These are phyloP conservation scores for Stomatorhinus walkeri DNA, from an alignment of 2,797 vertebrate genomes.

Conservation along the genomic window DNA sequence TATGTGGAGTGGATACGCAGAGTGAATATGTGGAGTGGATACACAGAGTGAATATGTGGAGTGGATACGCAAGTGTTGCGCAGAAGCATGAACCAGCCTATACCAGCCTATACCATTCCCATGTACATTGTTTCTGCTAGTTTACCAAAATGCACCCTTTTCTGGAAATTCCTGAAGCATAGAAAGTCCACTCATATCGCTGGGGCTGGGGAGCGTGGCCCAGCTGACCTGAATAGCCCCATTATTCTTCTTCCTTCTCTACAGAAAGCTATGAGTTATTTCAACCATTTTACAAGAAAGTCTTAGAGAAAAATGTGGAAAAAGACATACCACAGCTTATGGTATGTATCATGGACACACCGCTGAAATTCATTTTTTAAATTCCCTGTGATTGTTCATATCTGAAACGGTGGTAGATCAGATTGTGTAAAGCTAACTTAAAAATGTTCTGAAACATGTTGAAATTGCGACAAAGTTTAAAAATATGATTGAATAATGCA, in stretches of 20 bases:
- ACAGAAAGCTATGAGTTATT: slow-evolving; percentile 68
- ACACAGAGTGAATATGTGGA: too few relatives aligned
- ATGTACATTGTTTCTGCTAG: background rate
- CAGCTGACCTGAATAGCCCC: background rate
- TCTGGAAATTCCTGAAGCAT: background rate
- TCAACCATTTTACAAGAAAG: slow-evolving; percentile 62
- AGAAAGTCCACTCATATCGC: background rate
- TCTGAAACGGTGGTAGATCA: background rate
- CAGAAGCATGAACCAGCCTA: background rate
- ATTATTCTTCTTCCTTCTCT: slow-evolving; percentile 13
- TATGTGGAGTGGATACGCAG: too few relatives aligned
- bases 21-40: too few relatives aligned
- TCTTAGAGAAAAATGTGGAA: slow-evolving; percentile 57
- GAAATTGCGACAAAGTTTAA: background rate
- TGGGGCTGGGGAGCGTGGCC: background rate
- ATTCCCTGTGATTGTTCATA: background rate
- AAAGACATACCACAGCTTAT: slow-evolving; percentile 60
- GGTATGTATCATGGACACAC: slow-evolving; percentile 57
- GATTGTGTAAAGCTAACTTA: background rate
- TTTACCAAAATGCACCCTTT: background rate
- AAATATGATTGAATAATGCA: background rate
- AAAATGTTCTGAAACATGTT: background rate
- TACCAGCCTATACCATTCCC: background rate
- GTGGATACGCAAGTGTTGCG: too few relatives aligned
- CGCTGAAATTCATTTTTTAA: background rate